Evolutionary conservation across 2,888 invertebrate genomes (phyloP).

Genomic region (Eurytoma adleriae): DNA sequence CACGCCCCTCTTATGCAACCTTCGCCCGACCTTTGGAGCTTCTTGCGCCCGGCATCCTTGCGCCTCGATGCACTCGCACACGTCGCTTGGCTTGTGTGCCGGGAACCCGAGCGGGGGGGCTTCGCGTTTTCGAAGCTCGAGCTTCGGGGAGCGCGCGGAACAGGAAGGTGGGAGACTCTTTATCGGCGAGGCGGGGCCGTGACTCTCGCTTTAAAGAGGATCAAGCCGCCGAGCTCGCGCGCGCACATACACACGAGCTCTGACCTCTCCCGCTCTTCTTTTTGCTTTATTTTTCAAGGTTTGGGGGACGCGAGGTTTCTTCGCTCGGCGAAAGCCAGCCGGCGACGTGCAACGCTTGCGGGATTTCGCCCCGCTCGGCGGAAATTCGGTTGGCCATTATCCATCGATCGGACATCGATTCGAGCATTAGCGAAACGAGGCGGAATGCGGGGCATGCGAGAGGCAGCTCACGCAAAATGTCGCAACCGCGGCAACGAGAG

Average conservation of each 20-base stretch:
- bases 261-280: neutral
- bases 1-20: conserved; percentile 52
- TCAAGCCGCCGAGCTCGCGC: neutral
- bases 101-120: too few species aligned
- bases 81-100: neutral
- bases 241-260: neutral
- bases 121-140: too few species aligned
- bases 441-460: too few species aligned
- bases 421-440: too few species aligned
- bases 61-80: conserved; percentile 50
- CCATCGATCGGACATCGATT: too few species aligned
- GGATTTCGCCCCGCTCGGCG: neutral
- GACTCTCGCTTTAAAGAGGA: conserved; percentile 1
- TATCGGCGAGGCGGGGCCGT: neutral
- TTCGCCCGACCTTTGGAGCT: conserved; percentile 61
- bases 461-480: too few species aligned
- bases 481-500: too few species aligned
- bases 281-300: conserved; percentile 41
- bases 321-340: neutral
- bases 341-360: neutral
- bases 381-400: too few species aligned
- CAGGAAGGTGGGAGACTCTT: neutral
- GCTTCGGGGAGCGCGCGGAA: too few species aligned
- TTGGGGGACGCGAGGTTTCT: conserved; percentile 12
- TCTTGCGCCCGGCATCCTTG: conserved; percentile 52